A percentile compares a stretch with the other conserved stretches of the same genome.
These are phyloP conservation scores for Oreochromis niloticus DNA, from an alignment of 2,113 vertebrate species.

Conservation along the genomic window DNA sequence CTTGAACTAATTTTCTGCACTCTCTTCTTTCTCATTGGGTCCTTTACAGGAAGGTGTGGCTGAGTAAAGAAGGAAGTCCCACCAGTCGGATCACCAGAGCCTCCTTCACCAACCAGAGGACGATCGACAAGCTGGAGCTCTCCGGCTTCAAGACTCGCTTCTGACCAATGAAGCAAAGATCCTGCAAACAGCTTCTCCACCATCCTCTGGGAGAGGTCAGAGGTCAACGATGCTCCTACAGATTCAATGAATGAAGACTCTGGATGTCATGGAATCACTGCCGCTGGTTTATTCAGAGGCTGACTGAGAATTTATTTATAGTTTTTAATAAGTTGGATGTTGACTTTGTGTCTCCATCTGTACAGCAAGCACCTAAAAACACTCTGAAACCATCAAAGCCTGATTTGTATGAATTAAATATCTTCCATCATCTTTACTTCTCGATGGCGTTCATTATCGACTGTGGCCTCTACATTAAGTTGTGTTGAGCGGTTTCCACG, in stretches of 20 bases:
- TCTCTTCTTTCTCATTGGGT: neutral
- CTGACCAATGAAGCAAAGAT: constrained; percentile 39
- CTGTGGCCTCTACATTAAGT: too few species aligned
- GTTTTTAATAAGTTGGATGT: neutral
- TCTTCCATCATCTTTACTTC: neutral
- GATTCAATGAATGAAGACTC: neutral
- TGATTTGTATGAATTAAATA: neutral
- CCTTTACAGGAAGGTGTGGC: constrained; percentile 67
- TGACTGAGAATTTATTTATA: neutral
- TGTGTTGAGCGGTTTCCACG: fast-evolving
- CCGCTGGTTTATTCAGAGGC: neutral
- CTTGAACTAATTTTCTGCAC: neutral
- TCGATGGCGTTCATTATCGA: neutral
- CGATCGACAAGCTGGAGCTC: constrained; percentile 76
- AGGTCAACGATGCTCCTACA: neutral
- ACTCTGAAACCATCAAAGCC: neutral
- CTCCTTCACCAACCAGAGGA: constrained; percentile 58
- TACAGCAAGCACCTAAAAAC: neutral
- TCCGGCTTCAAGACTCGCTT: constrained; percentile 83
- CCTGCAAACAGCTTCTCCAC: neutral
- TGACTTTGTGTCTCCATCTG: neutral
- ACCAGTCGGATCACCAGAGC: constrained; percentile 59
- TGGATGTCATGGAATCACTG: neutral
- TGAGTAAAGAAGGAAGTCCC: constrained; percentile 69
- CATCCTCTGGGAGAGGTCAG: neutral